A percentile compares a stretch with the other conserved stretches of the same genome.
Conservation (phyloP, 1,140 invertebrate genomes). For the Pseudomyrmex flavicornis region DNA sequence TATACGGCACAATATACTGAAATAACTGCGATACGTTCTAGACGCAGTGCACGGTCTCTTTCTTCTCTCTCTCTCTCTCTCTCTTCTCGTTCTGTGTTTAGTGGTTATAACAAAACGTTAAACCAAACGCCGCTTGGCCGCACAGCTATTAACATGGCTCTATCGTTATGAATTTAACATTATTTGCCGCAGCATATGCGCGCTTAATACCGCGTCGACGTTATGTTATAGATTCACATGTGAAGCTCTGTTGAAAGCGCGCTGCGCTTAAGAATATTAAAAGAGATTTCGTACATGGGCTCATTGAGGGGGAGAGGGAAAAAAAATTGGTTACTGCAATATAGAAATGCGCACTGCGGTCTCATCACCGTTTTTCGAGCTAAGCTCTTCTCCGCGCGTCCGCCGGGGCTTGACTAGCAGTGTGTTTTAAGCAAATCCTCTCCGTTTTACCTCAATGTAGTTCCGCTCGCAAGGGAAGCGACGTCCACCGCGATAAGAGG, state of each 20-base stretch:
- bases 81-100: slow-evolving; percentile 6
- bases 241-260: slow-evolving; percentile 35
- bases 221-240: slow-evolving; percentile 45
- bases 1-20: slow-evolving; percentile 37
- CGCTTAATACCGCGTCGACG: slow-evolving; percentile 17
- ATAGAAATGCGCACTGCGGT: slow-evolving; percentile 38
- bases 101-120: slow-evolving; percentile 50
- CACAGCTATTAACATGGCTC: slow-evolving; percentile 51
- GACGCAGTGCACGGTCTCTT: slow-evolving; percentile 25
- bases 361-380: slow-evolving; percentile 22
- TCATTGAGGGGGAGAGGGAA: background rate
- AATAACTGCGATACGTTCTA: slow-evolving; percentile 56
- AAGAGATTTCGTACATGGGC: background rate
- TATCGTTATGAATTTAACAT: slow-evolving; percentile 60
- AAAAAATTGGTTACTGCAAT: slow-evolving; percentile 47
- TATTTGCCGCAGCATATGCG: slow-evolving; percentile 31
- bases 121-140: slow-evolving; percentile 32
- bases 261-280: slow-evolving; percentile 18
- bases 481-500: slow-evolving; percentile 68
- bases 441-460: slow-evolving; percentile 70
- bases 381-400: slow-evolving; percentile 62
- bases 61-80: too few relatives aligned
- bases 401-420: slow-evolving; percentile 65
- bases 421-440: slow-evolving; percentile 75
- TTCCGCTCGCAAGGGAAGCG: slow-evolving; percentile 28